Evolutionary conservation across 2,888 invertebrate species (phyloP).

Genomic region (Temnothorax unifasciatus): DNA sequence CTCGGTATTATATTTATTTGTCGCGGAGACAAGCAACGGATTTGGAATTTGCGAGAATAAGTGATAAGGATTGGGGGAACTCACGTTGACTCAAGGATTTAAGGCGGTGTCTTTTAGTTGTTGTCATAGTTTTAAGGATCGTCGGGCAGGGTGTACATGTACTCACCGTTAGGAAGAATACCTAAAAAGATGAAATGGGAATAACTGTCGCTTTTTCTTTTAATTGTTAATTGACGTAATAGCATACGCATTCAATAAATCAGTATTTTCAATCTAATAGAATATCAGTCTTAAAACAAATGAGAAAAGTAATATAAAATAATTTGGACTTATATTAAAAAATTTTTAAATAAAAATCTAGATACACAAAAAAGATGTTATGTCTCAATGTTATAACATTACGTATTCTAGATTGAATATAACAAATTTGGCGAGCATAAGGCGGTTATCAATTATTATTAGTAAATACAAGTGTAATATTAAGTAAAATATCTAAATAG

Average conservation of each 20-base stretch:
- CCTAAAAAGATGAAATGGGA: slow-evolving; percentile 73
- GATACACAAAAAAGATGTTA: neutral
- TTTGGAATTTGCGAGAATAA: neutral
- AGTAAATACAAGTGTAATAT: neutral
- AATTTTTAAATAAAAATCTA: neutral
- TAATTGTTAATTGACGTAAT: slow-evolving; percentile 13
- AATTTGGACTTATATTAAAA: neutral
- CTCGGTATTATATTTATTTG: neutral
- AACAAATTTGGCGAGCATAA: neutral
- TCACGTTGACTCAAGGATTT: slow-evolving; percentile 17
- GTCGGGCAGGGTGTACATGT: slow-evolving; percentile 79
- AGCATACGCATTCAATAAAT: neutral
- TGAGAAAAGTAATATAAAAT: neutral
- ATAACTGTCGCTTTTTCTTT: slow-evolving; percentile 12
- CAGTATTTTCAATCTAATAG: neutral
- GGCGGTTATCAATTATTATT: neutral
- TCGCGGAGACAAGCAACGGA: neutral
- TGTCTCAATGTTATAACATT: neutral
- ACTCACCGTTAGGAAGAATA: slow-evolving; percentile 82
- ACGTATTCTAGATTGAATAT: neutral
- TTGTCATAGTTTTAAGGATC: slow-evolving; percentile 63
- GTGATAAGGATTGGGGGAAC: slow-evolving; percentile 7
- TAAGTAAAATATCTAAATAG: neutral
- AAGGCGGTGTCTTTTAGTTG: slow-evolving; percentile 18
- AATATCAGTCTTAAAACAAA: neutral